phyloP scores from a whole-genome alignment of 2,113 vertebrate species.

The Proterorhinus semilunaris region DNA sequence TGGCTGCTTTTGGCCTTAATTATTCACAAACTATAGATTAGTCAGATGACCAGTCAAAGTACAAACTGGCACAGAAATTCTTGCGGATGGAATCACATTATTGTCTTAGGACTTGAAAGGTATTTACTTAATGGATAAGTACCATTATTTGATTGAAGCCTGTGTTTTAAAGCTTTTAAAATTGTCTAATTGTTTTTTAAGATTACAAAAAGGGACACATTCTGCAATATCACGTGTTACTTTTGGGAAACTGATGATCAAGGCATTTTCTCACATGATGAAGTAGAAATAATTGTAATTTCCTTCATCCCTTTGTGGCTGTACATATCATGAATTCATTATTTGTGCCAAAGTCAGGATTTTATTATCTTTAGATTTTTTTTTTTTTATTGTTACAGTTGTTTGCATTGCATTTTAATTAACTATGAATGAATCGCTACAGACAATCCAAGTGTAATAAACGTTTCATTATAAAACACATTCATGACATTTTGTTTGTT shows the following conservation, averaged over 20 bases:
- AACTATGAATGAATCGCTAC: slow-evolving; percentile 27
- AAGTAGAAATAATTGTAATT: neutral
- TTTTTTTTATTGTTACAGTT: slow-evolving; percentile 1
- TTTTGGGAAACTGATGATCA: neutral
- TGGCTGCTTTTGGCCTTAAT: neutral
- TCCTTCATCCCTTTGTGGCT: neutral
- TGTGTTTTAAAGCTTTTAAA: neutral
- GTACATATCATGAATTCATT: neutral
- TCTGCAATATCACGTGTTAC: neutral
- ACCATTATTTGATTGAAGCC: neutral
- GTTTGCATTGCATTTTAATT: slow-evolving; percentile 2
- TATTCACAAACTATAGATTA: neutral
- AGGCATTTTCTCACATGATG: neutral
- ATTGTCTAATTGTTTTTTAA: neutral
- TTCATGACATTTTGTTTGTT: neutral
- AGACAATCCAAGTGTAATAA: slow-evolving; percentile 4
- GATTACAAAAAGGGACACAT: neutral
- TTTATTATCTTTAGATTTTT: neutral
- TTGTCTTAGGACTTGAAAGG: neutral
- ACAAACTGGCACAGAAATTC: neutral
- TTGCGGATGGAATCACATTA: neutral
- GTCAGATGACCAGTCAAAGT: slow-evolving; percentile 2
- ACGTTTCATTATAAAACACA: slow-evolving; percentile 4
- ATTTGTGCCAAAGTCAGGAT: neutral
- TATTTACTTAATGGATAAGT: neutral